These are phyloP conservation scores for Theretra japonica DNA, from an alignment of 2,888 invertebrate genomes.

Conservation along the genomic window DNA sequence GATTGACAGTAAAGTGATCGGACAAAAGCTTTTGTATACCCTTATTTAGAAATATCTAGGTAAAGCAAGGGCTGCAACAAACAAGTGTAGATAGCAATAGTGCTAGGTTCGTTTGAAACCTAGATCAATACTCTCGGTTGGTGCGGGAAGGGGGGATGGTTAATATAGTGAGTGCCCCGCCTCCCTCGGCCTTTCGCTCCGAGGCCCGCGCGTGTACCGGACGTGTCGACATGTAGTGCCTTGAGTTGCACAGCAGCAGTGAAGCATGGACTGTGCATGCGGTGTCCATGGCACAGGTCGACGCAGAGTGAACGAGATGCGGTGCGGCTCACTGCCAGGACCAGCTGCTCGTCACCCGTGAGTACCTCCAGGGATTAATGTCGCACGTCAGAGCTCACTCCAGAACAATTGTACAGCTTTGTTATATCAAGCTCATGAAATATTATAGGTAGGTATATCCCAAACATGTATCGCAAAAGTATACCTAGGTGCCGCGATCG, in stretches of 20 bases:
- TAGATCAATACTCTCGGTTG: neutral
- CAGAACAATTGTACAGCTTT: too few species aligned
- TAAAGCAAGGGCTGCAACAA: neutral
- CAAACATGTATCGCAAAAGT: too few species aligned
- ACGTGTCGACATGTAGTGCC: neutral
- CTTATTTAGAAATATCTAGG: neutral
- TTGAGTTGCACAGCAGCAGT: neutral
- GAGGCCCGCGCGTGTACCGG: neutral
- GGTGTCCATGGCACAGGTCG: neutral
- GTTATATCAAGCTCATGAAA: too few species aligned
- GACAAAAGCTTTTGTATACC: too few species aligned
- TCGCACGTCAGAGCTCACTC: too few species aligned
- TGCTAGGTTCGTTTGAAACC: neutral
- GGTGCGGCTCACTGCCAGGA: too few species aligned
- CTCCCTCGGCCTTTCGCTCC: conserved; percentile 3
- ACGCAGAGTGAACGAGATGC: neutral
- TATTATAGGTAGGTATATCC: too few species aligned
- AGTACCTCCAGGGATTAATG: too few species aligned
- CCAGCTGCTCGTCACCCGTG: too few species aligned
- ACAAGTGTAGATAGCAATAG: neutral
- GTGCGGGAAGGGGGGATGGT: neutral
- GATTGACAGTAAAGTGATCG: too few species aligned
- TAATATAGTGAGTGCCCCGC: neutral
- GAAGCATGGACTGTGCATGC: neutral
- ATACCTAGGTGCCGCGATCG: neutral